Evolutionary conservation across 2,113 vertebrate genomes (phyloP).

Genomic region (Muntiacus reevesi): DNA sequence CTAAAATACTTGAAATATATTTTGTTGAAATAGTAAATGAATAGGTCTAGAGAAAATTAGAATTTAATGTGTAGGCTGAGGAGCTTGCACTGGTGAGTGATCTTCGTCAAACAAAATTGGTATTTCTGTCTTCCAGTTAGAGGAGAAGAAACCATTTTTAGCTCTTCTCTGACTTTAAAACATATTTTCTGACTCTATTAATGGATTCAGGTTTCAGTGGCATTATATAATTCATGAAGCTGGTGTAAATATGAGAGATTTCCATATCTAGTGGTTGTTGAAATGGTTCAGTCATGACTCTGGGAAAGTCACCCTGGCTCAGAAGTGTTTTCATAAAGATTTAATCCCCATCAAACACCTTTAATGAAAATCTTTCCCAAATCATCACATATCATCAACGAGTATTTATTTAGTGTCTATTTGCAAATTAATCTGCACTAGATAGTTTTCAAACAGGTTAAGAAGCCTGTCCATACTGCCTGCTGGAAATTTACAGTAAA

Average conservation of each 20-base stretch:
- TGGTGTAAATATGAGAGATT: conserved; percentile 26
- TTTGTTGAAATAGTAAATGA: background rate
- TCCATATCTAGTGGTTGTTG: background rate
- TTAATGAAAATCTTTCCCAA: conserved; percentile 49
- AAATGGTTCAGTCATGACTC: conserved; percentile 8
- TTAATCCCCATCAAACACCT: conserved; percentile 33
- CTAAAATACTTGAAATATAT: conserved; percentile 5
- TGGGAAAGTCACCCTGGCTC: conserved; percentile 17
- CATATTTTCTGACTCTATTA: conserved; percentile 9
- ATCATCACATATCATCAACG: background rate
- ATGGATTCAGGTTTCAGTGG: background rate
- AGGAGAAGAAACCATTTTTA: background rate
- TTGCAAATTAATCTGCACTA: conserved; percentile 6
- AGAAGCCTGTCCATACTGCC: background rate
- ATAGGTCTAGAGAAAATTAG: background rate
- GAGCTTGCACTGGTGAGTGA: background rate
- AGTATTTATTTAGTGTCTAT: conserved; percentile 47
- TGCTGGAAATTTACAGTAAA: conserved; percentile 49
- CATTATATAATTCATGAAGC: background rate
- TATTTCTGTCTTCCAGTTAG: background rate
- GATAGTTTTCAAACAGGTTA: conserved; percentile 34
- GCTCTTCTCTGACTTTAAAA: background rate
- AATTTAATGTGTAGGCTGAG: background rate
- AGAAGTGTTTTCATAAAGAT: conserved; percentile 51
- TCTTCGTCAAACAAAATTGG: background rate